These are phyloP conservation scores for Trematocara stigmaticum DNA, from an alignment of 2,113 vertebrate genomes.

Conservation along the genomic window DNA sequence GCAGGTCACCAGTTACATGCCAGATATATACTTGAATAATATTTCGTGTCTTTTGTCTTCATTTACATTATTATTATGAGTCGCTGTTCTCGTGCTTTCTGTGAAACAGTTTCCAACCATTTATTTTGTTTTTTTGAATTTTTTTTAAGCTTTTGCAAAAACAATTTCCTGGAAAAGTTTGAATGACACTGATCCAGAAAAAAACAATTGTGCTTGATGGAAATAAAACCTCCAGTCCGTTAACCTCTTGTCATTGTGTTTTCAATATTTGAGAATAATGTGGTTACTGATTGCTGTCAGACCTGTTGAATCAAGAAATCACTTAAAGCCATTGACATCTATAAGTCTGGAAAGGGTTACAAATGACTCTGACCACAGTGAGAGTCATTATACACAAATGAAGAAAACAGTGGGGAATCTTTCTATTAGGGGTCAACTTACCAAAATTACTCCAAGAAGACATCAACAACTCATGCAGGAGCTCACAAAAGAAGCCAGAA, in stretches of 20 bases:
- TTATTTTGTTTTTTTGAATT: background rate
- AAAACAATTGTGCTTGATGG: background rate
- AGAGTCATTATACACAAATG: fast-evolving
- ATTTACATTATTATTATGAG: fast-evolving
- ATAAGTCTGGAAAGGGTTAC: background rate
- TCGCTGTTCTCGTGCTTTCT: background rate
- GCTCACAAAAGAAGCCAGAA: background rate
- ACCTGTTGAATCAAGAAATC: background rate
- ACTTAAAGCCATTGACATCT: background rate
- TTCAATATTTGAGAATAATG: background rate
- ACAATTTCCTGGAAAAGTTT: fast-evolving
- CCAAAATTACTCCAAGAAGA: background rate
- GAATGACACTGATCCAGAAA: fast-evolving
- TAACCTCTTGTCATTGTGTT: background rate
- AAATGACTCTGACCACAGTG: background rate
- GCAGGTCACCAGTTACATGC: background rate
- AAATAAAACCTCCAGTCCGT: background rate
- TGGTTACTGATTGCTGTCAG: background rate
- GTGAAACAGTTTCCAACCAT: background rate
- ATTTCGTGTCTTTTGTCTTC: fast-evolving
- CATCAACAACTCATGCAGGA: background rate
- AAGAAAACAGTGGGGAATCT: background rate
- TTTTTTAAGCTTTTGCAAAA: background rate
- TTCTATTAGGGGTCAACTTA: fast-evolving
- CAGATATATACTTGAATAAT: fast-evolving